Evolutionary conservation across 1,140 invertebrate genomes (phyloP).

Genomic region (Papilio polyxenes): DNA sequence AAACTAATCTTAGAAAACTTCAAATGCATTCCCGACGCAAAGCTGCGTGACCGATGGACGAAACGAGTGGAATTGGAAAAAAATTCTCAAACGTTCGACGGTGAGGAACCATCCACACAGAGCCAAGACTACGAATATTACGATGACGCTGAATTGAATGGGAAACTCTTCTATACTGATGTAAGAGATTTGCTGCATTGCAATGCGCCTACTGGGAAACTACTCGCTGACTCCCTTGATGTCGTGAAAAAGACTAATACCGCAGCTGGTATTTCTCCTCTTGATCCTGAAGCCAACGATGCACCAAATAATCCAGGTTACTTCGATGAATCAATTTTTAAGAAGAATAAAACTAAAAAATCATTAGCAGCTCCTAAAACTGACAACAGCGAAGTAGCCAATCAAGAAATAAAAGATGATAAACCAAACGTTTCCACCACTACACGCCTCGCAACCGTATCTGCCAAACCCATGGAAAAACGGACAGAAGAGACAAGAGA

Average conservation of each 20-base stretch:
- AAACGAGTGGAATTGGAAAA: constrained; percentile 61
- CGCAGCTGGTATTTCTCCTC: neutral
- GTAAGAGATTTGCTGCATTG: constrained; percentile 69
- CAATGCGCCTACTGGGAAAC: constrained; percentile 42
- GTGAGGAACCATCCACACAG: constrained; percentile 48
- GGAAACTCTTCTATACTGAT: constrained; percentile 72
- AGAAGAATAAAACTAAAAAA: constrained; percentile 26
- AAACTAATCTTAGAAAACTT: constrained; percentile 67
- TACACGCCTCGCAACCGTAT: constrained; percentile 66
- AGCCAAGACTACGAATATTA: constrained; percentile 71
- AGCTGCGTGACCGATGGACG: constrained; percentile 59
- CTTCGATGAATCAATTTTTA: constrained; percentile 25
- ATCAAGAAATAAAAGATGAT: constrained; percentile 40
- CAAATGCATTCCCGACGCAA: constrained; percentile 64
- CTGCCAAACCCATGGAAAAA: constrained; percentile 65
- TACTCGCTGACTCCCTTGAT: constrained; percentile 26
- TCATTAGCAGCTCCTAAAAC: constrained; percentile 11
- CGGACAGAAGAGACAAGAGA: constrained; percentile 53
- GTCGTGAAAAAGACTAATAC: neutral
- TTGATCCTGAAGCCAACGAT: neutral
- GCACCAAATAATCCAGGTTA: neutral
- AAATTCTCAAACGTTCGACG: constrained; percentile 48
- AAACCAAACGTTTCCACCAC: constrained; percentile 58
- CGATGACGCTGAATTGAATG: constrained; percentile 69
- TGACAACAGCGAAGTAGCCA: neutral